Percentiles rank a stretch among this genome's conserved stretches.
Conservation (phyloP, 2,888 invertebrate genomes). For the Elgonia sp. region DNA sequence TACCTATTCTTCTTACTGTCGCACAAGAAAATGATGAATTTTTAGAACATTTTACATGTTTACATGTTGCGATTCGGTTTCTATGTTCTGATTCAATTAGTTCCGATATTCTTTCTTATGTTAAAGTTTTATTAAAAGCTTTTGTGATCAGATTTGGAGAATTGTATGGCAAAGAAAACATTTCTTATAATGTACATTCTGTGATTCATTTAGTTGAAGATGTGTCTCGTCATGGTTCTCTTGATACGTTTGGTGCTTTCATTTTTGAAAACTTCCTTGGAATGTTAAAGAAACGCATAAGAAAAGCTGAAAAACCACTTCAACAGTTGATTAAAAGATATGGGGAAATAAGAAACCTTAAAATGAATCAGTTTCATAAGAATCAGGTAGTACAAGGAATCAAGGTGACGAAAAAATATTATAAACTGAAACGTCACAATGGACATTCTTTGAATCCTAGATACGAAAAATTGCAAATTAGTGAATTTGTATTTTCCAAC, state of each 20-base stretch:
- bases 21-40: neutral
- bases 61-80: conserved; percentile 4
- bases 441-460: conserved; percentile 35
- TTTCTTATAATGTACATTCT: conserved; percentile 34
- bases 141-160: neutral
- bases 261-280: conserved; percentile 22
- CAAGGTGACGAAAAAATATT: conserved; percentile 14
- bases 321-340: conserved; percentile 5
- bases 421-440: conserved; percentile 28
- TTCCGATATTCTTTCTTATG: conserved; percentile 3
- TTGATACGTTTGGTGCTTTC: conserved; percentile 13
- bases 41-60: conserved; percentile 4
- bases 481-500: conserved; percentile 18
- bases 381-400: neutral
- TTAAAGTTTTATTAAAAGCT: conserved; percentile 1
- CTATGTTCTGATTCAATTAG: neutral
- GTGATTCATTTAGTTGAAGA: conserved; percentile 23
- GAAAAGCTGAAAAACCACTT: conserved; percentile 32
- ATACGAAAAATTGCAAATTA: conserved; percentile 35
- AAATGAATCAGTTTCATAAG: neutral
- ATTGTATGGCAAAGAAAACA: neutral
- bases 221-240: neutral
- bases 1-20: conserved; percentile 74
- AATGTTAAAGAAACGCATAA: conserved; percentile 6
- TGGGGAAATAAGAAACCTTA: conserved; percentile 22